Conservation (phyloP, 1,140 invertebrate genomes). For the Drosophila baimaii region DNA sequence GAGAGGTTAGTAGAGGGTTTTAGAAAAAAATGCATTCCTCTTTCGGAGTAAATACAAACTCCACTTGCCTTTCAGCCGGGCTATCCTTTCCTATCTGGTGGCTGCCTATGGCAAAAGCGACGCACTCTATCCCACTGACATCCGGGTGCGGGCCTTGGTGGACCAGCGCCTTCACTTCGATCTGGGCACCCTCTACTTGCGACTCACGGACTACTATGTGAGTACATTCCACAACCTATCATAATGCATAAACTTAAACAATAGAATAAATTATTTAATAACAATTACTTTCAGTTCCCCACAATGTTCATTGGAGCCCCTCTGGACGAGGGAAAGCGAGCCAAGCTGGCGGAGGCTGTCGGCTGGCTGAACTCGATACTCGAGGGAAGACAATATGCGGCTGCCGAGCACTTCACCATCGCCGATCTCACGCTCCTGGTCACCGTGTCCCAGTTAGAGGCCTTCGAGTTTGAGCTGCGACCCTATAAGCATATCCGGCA, state of each 20-base stretch:
- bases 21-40: fast-evolving
- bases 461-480: constrained; percentile 72
- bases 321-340: constrained; percentile 84
- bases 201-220: constrained; percentile 85
- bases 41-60: too few relatives aligned
- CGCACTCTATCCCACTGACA: constrained; percentile 89
- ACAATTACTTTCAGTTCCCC: constrained; percentile 85
- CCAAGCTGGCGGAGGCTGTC: constrained; percentile 84
- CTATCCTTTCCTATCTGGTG: constrained; percentile 89
- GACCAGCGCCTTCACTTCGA: constrained; percentile 91
- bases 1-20: constrained; percentile 84
- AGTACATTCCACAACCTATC: too few relatives aligned
- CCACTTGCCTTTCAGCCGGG: constrained; percentile 85
- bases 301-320: constrained; percentile 79
- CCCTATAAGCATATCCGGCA: constrained; percentile 64
- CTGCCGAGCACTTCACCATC: constrained; percentile 85
- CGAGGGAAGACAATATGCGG: constrained; percentile 73
- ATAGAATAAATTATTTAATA: too few relatives aligned
- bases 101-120: constrained; percentile 89
- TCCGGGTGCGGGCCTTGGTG: constrained; percentile 88
- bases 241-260: too few relatives aligned
- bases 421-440: constrained; percentile 85
- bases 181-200: constrained; percentile 87
- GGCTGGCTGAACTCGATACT: constrained; percentile 74
- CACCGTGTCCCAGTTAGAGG: constrained; percentile 83